These are phyloP conservation scores for Dendroctonus ponderosae DNA, from an alignment of 1,140 invertebrate genomes.

Conservation along the genomic window DNA sequence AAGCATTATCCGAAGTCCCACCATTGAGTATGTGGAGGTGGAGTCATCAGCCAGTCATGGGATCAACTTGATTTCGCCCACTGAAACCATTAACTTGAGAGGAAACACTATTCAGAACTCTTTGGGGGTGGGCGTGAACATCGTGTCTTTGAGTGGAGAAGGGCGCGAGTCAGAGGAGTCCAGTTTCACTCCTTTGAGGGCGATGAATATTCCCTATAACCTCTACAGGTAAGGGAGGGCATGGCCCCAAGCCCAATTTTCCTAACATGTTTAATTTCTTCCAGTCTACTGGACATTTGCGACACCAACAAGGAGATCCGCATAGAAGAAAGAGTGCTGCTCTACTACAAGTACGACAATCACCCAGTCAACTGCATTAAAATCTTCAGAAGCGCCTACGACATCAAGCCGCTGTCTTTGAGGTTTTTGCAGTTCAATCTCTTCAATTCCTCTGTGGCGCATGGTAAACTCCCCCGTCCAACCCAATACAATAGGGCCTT, in stretches of 20 bases:
- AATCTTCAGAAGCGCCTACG: slow-evolving; percentile 84
- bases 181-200: slow-evolving; percentile 79
- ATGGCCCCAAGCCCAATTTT: no score
- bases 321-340: slow-evolving; percentile 84
- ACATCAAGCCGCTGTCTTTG: slow-evolving; percentile 85
- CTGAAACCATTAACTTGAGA: slow-evolving; percentile 69
- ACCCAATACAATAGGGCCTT: no score
- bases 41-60: slow-evolving; percentile 85
- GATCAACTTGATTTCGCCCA: slow-evolving; percentile 87
- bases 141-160: slow-evolving; percentile 88
- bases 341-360: slow-evolving; percentile 98
- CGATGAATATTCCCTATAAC: slow-evolving; percentile 87
- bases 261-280: slow-evolving; percentile 47
- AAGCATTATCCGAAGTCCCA: slow-evolving; percentile 80
- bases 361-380: slow-evolving; percentile 96
- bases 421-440: slow-evolving; percentile 90
- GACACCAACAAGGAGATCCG: slow-evolving; percentile 88
- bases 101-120: slow-evolving; percentile 77
- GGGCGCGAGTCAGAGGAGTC: slow-evolving; percentile 83
- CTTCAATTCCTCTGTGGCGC: slow-evolving; percentile 76
- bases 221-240: slow-evolving; percentile 49
- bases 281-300: slow-evolving; percentile 95
- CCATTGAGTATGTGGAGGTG: slow-evolving; percentile 80
- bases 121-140: slow-evolving; percentile 85
- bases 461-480: slow-evolving; percentile 8